Evolutionary conservation across 2,888 invertebrate species (phyloP).

Genomic region (Hemicrepidius hirtus): DNA sequence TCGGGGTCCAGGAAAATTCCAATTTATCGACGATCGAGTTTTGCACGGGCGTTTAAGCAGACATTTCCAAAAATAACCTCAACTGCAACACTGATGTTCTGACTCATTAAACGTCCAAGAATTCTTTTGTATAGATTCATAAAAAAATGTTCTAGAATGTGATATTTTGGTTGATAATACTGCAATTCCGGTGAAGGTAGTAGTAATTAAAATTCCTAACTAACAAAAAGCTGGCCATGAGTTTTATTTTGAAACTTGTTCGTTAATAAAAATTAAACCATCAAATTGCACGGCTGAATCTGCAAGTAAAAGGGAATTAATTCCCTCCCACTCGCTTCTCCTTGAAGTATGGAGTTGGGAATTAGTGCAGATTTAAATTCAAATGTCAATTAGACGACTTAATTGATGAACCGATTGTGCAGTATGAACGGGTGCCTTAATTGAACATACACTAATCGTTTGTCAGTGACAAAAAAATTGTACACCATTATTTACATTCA

Average conservation of each 20-base stretch:
- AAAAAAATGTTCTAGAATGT: not conserved
- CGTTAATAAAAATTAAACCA: not conserved
- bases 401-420: slow-evolving; percentile 14
- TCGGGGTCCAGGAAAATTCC: not conserved
- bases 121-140: slow-evolving; percentile 12
- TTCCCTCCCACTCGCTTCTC: not conserved
- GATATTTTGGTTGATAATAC: not conserved
- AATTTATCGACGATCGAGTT: slow-evolving; percentile 10
- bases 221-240: not conserved
- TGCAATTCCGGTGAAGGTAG: not conserved
- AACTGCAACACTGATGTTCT: not conserved
- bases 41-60: slow-evolving; percentile 8
- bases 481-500: not conserved
- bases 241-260: not conserved
- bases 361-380: slow-evolving; percentile 3
- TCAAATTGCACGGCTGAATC: not conserved
- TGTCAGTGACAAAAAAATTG: not conserved
- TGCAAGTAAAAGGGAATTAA: slow-evolving; percentile 11
- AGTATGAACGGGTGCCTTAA: not conserved
- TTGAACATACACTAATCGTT: not conserved
- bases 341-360: not conserved
- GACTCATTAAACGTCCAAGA: slow-evolving; percentile 7
- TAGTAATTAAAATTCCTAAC: not conserved
- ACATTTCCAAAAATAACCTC: slow-evolving; percentile 21
- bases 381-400: slow-evolving; percentile 16